Conservation (phyloP, 1,140 invertebrate genomes). For the Drosophila burlai region DNA sequence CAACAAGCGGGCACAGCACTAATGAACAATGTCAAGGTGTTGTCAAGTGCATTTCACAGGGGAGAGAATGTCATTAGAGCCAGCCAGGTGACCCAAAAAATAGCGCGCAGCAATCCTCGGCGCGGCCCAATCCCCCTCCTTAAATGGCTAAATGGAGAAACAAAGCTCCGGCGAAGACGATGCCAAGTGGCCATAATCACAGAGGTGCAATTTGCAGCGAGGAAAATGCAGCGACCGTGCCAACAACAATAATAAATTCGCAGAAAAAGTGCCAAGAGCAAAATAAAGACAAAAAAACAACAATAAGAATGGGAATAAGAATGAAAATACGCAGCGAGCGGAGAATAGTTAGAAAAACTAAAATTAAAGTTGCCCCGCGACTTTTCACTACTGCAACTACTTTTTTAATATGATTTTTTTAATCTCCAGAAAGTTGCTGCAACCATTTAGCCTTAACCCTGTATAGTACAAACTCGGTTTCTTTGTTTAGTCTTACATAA, state of each 20-base stretch:
- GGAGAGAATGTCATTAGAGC: conserved; percentile 61
- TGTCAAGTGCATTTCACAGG: conserved; percentile 74
- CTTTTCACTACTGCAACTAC: conserved; percentile 10
- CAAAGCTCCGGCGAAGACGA: conserved; percentile 44
- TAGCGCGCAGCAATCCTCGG: not conserved
- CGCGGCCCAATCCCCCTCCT: not conserved
- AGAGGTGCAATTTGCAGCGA: conserved; percentile 70
- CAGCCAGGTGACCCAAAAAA: conserved; percentile 30
- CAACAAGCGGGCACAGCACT: conserved; percentile 39
- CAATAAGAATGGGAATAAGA: conserved; percentile 40
- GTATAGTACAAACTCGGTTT: not conserved
- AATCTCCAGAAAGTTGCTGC: not conserved
- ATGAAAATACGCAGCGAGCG: conserved; percentile 18
- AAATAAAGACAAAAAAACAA: conserved; percentile 67
- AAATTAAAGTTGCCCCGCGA: conserved; percentile 68
- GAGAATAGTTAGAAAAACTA: conserved; percentile 77
- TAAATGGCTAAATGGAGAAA: conserved; percentile 68
- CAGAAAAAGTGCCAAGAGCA: conserved; percentile 68
- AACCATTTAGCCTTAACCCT: conserved; percentile 41
- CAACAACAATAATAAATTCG: conserved; percentile 72
- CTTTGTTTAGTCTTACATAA: not conserved
- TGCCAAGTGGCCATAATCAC: conserved; percentile 78
- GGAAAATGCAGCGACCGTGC: conserved; percentile 22
- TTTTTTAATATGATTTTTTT: conserved; percentile 70
- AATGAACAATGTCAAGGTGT: conserved; percentile 81